phyloP scores from a whole-genome alignment of 2,113 vertebrate species.

The Progne subis region DNA sequence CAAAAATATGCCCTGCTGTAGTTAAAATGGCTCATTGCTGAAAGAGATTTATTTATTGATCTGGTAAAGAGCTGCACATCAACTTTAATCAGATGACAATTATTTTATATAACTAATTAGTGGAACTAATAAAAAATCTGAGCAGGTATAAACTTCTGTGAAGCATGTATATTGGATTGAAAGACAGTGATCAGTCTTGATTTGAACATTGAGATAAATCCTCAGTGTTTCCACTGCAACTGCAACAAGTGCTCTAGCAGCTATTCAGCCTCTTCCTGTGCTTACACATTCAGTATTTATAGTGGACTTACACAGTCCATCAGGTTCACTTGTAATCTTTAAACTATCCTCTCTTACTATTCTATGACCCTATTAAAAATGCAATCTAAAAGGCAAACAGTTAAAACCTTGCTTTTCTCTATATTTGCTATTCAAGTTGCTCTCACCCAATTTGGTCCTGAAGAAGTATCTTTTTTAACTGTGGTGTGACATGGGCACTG shows the following conservation, averaged over 20 bases:
- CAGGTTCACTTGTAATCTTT: not conserved
- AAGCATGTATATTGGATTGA: not conserved
- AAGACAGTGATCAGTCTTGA: not conserved
- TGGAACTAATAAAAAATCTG: not conserved
- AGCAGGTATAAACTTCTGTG: not conserved
- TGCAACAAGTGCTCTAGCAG: not conserved
- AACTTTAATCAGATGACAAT: not conserved
- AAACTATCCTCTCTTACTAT: not conserved
- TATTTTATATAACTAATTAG: not conserved
- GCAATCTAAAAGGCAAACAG: not conserved
- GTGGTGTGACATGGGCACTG: not conserved
- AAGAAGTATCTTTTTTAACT: not conserved
- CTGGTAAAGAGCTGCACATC: not conserved
- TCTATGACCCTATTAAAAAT: not conserved
- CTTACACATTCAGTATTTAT: not conserved
- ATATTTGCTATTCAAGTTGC: not conserved
- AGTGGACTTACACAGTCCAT: accelerated
- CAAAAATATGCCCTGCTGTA: not conserved
- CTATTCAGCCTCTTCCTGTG: not conserved
- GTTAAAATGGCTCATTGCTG: not conserved
- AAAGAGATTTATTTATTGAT: not conserved
- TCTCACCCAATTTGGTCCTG: not conserved
- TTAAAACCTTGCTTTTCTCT: not conserved
- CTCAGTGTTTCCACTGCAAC: not conserved
- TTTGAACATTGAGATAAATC: not conserved